A percentile compares a stretch with the other conserved stretches of the same genome.
Evolutionary conservation across 2,888 invertebrate genomes (phyloP).

Genomic region (Plutella xylostella): DNA sequence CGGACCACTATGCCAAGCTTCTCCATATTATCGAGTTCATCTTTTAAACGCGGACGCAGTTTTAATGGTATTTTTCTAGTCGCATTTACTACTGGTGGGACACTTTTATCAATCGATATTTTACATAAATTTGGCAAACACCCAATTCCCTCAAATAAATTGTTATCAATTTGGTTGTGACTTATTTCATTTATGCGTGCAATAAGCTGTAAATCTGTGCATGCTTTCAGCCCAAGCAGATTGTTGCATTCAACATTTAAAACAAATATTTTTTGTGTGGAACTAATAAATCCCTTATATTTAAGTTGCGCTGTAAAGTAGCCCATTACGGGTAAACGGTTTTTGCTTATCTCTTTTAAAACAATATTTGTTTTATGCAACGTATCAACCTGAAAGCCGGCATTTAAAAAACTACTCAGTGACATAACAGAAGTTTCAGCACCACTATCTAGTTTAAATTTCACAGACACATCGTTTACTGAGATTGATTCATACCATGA

Average conservation of each 20-base stretch:
- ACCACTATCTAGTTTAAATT: too few relatives aligned
- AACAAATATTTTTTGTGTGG: not conserved
- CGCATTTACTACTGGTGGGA: not conserved
- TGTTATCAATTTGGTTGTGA: not conserved
- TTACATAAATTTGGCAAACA: not conserved
- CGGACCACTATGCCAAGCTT: not conserved
- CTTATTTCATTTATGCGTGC: not conserved
- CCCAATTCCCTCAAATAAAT: not conserved
- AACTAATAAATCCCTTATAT: too few relatives aligned
- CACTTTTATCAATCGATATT: not conserved
- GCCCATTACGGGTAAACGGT: not conserved
- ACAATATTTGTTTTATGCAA: not conserved
- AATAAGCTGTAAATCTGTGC: not conserved
- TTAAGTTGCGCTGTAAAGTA: not conserved
- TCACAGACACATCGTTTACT: too few relatives aligned
- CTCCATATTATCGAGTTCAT: not conserved
- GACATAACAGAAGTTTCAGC: too few relatives aligned
- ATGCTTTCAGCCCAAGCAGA: not conserved
- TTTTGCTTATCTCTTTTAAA: not conserved
- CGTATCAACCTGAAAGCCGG: not conserved
- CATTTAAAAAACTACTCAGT: not conserved
- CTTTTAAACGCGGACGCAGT: not conserved
- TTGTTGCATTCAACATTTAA: not conserved
- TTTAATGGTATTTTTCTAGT: not conserved
- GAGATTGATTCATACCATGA: not conserved